phyloP scores from a whole-genome alignment of 1,140 invertebrate genomes.

The Teleogryllus occipitalis region DNA sequence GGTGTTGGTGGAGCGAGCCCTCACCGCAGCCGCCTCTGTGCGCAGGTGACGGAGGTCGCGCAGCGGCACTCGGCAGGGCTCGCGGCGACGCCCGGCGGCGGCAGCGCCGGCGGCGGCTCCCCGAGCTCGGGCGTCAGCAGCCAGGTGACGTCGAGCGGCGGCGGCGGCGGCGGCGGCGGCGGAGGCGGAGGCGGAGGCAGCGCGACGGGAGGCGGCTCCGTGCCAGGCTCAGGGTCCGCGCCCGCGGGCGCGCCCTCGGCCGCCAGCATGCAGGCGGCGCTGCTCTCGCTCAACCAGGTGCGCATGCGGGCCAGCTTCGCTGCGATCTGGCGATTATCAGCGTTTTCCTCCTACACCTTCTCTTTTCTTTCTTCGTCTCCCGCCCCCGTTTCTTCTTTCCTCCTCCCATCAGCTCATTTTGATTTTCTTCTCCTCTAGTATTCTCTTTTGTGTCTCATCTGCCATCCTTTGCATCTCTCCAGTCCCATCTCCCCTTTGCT shows the following conservation, averaged over 20 bases:
- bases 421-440: too few species aligned
- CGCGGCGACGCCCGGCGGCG: constrained; percentile 41
- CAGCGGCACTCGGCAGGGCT: constrained; percentile 43
- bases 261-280: constrained; percentile 51
- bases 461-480: too few species aligned
- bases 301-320: too few species aligned
- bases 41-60: constrained; percentile 44
- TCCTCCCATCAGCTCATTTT: too few species aligned
- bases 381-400: too few species aligned
- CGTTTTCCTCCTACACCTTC: too few species aligned
- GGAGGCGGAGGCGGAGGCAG: constrained; percentile 36
- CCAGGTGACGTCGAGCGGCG: constrained; percentile 38
- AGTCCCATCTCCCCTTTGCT: too few species aligned
- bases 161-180: constrained; percentile 35
- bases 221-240: constrained; percentile 24
- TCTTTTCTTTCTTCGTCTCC: too few species aligned
- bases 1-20: too few species aligned
- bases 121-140: constrained; percentile 48
- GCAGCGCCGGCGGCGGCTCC: constrained; percentile 35
- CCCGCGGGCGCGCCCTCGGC: constrained; percentile 51
- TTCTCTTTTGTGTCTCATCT: too few species aligned
- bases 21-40: neutral
- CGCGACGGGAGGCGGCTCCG: constrained; percentile 49
- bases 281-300: constrained; percentile 46
- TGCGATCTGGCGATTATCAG: too few species aligned